phyloP scores from a whole-genome alignment of 2,797 vertebrate species.

The Malurus splendens region DNA sequence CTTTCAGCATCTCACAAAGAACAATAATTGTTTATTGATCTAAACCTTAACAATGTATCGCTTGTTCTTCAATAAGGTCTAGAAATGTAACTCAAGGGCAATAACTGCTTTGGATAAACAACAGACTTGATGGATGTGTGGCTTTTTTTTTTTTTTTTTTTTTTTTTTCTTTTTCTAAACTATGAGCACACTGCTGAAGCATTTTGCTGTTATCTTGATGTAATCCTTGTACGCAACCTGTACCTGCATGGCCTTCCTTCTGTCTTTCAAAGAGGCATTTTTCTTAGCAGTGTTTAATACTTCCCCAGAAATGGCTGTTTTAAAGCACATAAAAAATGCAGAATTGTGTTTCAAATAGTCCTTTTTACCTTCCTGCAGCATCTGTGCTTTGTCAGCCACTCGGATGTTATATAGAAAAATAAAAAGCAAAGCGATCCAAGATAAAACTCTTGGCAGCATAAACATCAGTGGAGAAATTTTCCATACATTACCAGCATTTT shows the following conservation, averaged over 20 bases:
- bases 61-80: conserved; percentile 66
- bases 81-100: conserved; percentile 69
- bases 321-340: neutral
- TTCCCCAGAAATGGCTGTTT: neutral
- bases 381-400: neutral
- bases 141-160: neutral
- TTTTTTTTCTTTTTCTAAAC: neutral
- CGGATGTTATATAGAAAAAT: neutral
- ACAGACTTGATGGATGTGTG: conserved; percentile 16
- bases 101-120: conserved; percentile 48
- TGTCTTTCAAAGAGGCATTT: neutral
- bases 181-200: neutral
- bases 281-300: neutral
- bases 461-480: neutral
- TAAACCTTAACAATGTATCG: conserved; percentile 69
- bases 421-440: neutral
- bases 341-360: neutral
- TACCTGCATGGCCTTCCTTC: neutral
- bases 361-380: neutral
- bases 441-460: neutral
- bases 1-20: conserved; percentile 68
- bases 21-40: conserved; percentile 78
- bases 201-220: neutral
- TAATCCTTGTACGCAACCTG: neutral
- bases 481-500: neutral